Percentiles rank a stretch among this genome's conserved stretches.
phyloP scores from a whole-genome alignment of 2,888 invertebrate species.

The Nebria brevicollis region DNA sequence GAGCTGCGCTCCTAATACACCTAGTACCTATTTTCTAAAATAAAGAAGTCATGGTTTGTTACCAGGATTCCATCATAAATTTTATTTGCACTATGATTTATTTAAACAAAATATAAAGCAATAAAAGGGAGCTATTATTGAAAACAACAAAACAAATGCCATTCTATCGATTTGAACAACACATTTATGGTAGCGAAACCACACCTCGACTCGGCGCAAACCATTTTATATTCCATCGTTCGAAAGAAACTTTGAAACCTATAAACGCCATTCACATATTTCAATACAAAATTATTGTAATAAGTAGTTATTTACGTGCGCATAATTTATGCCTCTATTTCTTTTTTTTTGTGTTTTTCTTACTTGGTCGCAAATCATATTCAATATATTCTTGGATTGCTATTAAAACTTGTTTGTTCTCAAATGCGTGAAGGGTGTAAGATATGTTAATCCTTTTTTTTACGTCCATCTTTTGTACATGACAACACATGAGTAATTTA shows the following conservation, averaged over 20 bases:
- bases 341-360: conserved; percentile 38
- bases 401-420: conserved; percentile 33
- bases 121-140: too few relatives aligned
- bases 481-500: conserved; percentile 39
- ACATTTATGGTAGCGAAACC: neutral
- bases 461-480: conserved; percentile 30
- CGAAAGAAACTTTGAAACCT: conserved; percentile 54
- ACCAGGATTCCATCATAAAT: too few relatives aligned
- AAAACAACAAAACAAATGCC: too few relatives aligned
- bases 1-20: too few relatives aligned
- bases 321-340: conserved; percentile 53
- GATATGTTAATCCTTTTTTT: conserved; percentile 33
- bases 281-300: conserved; percentile 57
- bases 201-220: conserved; percentile 23
- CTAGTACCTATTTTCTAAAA: too few relatives aligned
- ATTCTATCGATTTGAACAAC: neutral
- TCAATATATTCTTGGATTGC: conserved; percentile 24
- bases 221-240: conserved; percentile 49
- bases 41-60: too few relatives aligned
- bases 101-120: too few relatives aligned
- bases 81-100: too few relatives aligned
- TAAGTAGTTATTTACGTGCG: conserved; percentile 54
- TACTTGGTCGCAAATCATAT: conserved; percentile 39
- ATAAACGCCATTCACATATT: conserved; percentile 53
- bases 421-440: conserved; percentile 28